These are phyloP conservation scores for Pterocles orientalis DNA, from an alignment of 2,113 vertebrate species.

Conservation along the genomic window DNA sequence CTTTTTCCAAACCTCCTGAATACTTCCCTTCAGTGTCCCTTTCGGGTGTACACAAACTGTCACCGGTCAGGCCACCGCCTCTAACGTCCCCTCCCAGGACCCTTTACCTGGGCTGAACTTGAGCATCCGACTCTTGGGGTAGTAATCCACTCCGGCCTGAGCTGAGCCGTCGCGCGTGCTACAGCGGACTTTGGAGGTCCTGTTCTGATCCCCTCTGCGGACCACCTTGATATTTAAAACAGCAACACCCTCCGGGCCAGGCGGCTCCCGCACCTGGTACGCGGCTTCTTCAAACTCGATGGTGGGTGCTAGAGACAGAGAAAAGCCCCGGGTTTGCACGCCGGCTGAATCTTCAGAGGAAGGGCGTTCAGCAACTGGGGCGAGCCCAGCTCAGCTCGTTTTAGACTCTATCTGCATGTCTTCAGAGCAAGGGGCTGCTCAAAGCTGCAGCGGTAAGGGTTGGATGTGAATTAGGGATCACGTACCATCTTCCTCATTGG, in stretches of 20 bases:
- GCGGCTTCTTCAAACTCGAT: conserved; percentile 90
- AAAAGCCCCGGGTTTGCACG: neutral
- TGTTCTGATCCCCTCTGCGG: conserved; percentile 89
- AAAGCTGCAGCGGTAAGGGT: neutral
- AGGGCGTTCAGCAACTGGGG: neutral
- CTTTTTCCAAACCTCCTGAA: neutral
- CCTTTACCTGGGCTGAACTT: conserved; percentile 90
- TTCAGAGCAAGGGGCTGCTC: neutral
- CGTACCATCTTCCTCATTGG: conserved; percentile 94
- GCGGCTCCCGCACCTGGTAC: conserved; percentile 91
- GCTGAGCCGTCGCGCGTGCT: conserved; percentile 97
- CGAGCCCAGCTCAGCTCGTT: neutral
- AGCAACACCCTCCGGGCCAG: conserved; percentile 85
- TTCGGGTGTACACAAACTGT: fast-evolving
- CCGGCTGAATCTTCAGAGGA: too few relatives aligned
- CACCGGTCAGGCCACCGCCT: fast-evolving
- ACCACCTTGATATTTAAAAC: conserved; percentile 87
- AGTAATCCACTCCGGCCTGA: conserved; percentile 96
- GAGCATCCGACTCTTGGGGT: conserved; percentile 92
- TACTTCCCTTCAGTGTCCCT: neutral
- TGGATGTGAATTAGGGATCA: neutral
- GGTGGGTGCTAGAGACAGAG: conserved; percentile 79
- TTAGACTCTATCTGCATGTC: too few relatives aligned
- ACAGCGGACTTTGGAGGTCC: conserved; percentile 94
- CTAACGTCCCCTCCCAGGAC: neutral